Base-by-base conservation (phyloP, 23 tunicate species). In the Oikopleura albicans region DNA sequence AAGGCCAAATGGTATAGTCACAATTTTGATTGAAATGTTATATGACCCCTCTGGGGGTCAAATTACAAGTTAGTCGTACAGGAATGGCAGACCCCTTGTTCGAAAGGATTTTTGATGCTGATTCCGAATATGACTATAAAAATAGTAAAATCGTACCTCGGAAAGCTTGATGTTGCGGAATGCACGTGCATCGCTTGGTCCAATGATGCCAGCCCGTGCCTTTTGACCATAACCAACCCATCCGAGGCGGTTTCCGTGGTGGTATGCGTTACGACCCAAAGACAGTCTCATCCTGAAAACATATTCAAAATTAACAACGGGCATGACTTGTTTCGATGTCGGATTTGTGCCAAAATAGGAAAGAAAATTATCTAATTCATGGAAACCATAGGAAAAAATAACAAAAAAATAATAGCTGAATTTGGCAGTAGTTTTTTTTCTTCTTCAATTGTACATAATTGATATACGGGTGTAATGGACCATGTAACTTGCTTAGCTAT, bases 201-300 rank as follows among this genome's bases (percentile, higher is more conserved):
- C 79, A 71, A 71, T 37, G 35, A 71, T 37, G 31, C 4, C 27
- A 16, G 27, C 34, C 2, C 79, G 34, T 16, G 79, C 37, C 79
- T 71, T 71, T 16, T 12, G 34, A 22, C 79, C 79, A 71, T 71
- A 71, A 22, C 79, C 79, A 31, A 71, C 37, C 28, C 31, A 71
- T 22, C 79, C 79, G 79, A 71, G 79, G 2, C 79, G 79, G 79
- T 71, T 71, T 2, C 79, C 79, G 79, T 71, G 79, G 79, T 71
- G 27, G 79, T 71, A 71, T 2, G 79, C 79, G 2, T 22, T 4
- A 2, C 79, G 79, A 71, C 34, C 79, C 2, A 37, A 2, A 2
- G 79, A 12, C 4, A 71, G 35, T 29, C 79, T 71, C 79, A 71
- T 71, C 79, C 37, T 71, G 31, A 71, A 71, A 71, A 71, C 12